Conservation (phyloP, 2,888 invertebrate genomes). For the Dasypogon diadema region DNA sequence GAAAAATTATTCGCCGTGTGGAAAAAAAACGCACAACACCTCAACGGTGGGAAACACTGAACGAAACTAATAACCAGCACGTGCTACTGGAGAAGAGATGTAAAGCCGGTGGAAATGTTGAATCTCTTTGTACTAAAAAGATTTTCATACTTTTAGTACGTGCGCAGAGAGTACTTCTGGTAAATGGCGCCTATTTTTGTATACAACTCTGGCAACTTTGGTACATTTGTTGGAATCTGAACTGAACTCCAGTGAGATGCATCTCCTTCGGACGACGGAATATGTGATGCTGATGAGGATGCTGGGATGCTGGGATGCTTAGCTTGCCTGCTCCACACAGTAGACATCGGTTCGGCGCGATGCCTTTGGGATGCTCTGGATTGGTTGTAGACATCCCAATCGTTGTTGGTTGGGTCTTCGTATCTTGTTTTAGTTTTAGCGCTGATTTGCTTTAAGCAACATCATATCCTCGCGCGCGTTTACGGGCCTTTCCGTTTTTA, state of each 20-base stretch:
- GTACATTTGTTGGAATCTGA: conserved; percentile 10
- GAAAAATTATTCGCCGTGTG: background rate
- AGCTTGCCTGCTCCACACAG: conserved; percentile 1
- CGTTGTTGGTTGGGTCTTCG: conserved; percentile 31
- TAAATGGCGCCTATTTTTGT: background rate
- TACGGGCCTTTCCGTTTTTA: conserved; percentile 45
- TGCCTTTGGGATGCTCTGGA: conserved; percentile 45
- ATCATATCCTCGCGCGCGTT: conserved; percentile 51
- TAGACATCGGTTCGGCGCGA: conserved; percentile 23
- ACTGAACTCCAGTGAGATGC: conserved; percentile 16
- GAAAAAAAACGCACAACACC: too few relatives aligned
- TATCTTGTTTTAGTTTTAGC: conserved; percentile 57
- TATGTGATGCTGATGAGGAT: conserved; percentile 16
- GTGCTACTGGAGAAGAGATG: background rate
- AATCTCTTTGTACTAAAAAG: conserved; percentile 21
- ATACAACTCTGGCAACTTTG: background rate
- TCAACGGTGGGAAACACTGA: too few relatives aligned
- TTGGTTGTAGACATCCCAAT: conserved; percentile 42
- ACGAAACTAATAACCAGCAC: conserved; percentile 14
- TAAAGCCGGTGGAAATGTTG: background rate
- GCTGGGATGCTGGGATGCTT: conserved; percentile 5
- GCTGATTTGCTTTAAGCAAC: conserved; percentile 59
- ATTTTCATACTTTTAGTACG: conserved; percentile 23
- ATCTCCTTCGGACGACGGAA: conserved; percentile 33
- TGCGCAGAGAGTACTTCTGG: conserved; percentile 29